Evolutionary conservation across 2,888 invertebrate genomes (phyloP).

Genomic region (Andrena chrysosceles): DNA sequence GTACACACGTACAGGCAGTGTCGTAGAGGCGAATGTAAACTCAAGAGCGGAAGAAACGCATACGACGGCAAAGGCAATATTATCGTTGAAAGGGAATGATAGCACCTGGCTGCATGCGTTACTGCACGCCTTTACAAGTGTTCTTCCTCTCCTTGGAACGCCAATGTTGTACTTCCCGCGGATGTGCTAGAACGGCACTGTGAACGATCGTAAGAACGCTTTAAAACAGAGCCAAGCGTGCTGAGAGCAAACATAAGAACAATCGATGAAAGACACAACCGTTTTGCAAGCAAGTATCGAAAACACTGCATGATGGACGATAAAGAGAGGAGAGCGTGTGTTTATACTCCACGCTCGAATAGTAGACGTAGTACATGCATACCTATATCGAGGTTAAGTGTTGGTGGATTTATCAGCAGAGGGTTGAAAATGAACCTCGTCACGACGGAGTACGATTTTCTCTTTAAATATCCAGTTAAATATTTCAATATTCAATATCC

Average conservation of each 20-base stretch:
- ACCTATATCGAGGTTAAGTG: too few relatives aligned
- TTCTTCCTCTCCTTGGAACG: conserved; percentile 52
- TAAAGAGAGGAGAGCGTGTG: not conserved
- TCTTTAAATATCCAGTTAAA: too few relatives aligned
- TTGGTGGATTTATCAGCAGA: too few relatives aligned
- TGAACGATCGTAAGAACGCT: conserved; percentile 43
- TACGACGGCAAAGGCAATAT: conserved; percentile 77
- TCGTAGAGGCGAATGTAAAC: conserved; percentile 61
- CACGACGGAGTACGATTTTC: too few relatives aligned
- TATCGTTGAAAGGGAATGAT: conserved; percentile 80
- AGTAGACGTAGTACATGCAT: too few relatives aligned
- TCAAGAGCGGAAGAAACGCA: conserved; percentile 63
- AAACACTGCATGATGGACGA: not conserved
- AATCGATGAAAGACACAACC: conserved; percentile 4
- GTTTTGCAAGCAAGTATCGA: conserved; percentile 13
- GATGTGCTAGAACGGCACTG: conserved; percentile 46
- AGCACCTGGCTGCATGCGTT: conserved; percentile 79
- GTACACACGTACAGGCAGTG: conserved; percentile 31
- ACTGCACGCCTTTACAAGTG: conserved; percentile 66
- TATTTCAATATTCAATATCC: too few relatives aligned
- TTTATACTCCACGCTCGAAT: not conserved
- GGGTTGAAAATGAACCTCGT: too few relatives aligned
- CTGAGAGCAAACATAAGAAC: conserved; percentile 24
- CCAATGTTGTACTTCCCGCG: conserved; percentile 45
- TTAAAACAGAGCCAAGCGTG: conserved; percentile 48